These are phyloP conservation scores for Strongylocentrotus purpuratus DNA, from an alignment of 35 echinoderm and acorn worm genomes.

Conservation along the genomic window DNA sequence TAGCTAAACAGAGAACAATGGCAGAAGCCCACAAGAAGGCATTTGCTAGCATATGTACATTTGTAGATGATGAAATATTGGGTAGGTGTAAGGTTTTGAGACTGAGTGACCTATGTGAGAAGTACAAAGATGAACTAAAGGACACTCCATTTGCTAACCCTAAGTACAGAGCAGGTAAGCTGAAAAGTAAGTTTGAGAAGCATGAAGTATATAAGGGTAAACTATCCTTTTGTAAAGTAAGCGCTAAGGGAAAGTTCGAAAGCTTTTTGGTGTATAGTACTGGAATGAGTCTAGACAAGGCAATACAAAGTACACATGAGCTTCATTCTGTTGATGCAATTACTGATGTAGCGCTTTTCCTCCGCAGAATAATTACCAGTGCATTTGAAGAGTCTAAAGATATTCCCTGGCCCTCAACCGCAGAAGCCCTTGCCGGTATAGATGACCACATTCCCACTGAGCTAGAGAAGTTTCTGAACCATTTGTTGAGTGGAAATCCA, in stretches of 20 bases:
- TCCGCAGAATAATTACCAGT: slow-evolving; percentile 3
- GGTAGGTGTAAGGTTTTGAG: slow-evolving; percentile 16
- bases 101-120: neutral
- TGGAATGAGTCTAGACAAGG: slow-evolving; percentile 22
- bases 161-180: slow-evolving; percentile 62
- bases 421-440: neutral
- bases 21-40: slow-evolving; percentile 51
- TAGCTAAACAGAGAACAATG: slow-evolving; percentile 17
- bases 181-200: slow-evolving; percentile 59
- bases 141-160: slow-evolving; percentile 56
- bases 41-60: slow-evolving; percentile 24
- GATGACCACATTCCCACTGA: neutral
- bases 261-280: slow-evolving; percentile 38
- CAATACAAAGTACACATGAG: slow-evolving; percentile 23
- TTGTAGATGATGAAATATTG: slow-evolving; percentile 42
- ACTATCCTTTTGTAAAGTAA: slow-evolving; percentile 48
- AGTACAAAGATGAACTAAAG: slow-evolving; percentile 56
- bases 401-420: slow-evolving; percentile 64
- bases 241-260: slow-evolving; percentile 31
- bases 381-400: slow-evolving; percentile 48
- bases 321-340: neutral
- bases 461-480: neutral
- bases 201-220: neutral
- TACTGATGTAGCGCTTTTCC: slow-evolving; percentile 20
- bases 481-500: neutral